Evolutionary conservation across 1,140 invertebrate genomes (phyloP).

Genomic region (Dryas iulia): DNA sequence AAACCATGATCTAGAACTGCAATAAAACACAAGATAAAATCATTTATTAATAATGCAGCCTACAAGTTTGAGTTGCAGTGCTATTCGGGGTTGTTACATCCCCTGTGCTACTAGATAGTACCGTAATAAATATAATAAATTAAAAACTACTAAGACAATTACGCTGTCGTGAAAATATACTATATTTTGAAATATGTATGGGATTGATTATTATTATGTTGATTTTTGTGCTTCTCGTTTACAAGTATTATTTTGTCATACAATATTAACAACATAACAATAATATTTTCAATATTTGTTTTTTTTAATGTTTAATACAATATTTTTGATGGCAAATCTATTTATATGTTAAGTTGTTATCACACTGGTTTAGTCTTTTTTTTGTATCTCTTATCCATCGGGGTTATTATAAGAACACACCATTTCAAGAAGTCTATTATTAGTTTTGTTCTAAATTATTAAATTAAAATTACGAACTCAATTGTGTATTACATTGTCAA

Average conservation of each 20-base stretch:
- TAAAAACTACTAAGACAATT: background rate
- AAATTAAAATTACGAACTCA: background rate
- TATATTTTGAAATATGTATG: background rate
- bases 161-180: background rate
- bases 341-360: background rate
- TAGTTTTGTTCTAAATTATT: slow-evolving; percentile 1
- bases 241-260: background rate
- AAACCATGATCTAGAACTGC: background rate
- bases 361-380: background rate
- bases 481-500: background rate
- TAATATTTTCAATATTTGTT: background rate
- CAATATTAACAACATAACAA: background rate
- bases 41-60: background rate
- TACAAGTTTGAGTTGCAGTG: slow-evolving; percentile 4
- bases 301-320: background rate
- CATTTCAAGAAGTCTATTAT: background rate
- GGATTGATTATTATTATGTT: background rate
- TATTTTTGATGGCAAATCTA: background rate
- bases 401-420: background rate
- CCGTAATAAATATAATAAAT: slow-evolving; percentile 1
- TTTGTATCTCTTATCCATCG: background rate
- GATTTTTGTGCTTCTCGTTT: background rate
- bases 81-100: background rate
- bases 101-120: background rate
- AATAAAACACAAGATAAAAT: background rate